Conservation (phyloP, 2,797 vertebrate genomes). For the Odontamblyopus rebecca region DNA sequence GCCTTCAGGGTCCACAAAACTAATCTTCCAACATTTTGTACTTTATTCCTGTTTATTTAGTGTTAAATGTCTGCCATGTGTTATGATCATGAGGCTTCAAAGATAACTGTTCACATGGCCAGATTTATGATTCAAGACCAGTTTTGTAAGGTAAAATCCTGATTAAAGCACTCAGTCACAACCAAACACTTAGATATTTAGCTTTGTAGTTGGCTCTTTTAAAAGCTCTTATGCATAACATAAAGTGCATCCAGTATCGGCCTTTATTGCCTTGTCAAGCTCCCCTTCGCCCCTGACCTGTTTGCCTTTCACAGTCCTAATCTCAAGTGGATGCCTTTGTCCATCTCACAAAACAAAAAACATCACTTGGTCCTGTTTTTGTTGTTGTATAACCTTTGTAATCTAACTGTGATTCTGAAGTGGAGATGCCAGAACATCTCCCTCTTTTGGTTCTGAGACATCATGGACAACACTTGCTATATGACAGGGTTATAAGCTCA, state of each 20-base stretch:
- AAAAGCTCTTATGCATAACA: not conserved
- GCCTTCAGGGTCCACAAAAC: slow-evolving; percentile 46
- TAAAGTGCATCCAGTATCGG: slow-evolving; percentile 28
- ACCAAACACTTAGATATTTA: slow-evolving; percentile 7
- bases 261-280: slow-evolving; percentile 46
- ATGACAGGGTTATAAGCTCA: slow-evolving; percentile 59
- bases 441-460: slow-evolving; percentile 41
- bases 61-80: slow-evolving; percentile 12
- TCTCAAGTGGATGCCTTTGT: slow-evolving; percentile 56
- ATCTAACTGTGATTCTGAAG: slow-evolving; percentile 54
- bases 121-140: not conserved
- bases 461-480: slow-evolving; percentile 29
- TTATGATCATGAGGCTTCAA: slow-evolving; percentile 13
- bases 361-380: slow-evolving; percentile 40
- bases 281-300: slow-evolving; percentile 17
- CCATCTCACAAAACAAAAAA: slow-evolving; percentile 25
- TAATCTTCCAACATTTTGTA: slow-evolving; percentile 34
- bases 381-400: slow-evolving; percentile 51
- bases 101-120: not conserved
- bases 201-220: not conserved
- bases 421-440: slow-evolving; percentile 56
- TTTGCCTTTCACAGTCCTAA: slow-evolving; percentile 54
- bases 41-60: slow-evolving; percentile 9
- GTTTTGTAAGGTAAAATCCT: slow-evolving; percentile 5
- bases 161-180: slow-evolving; percentile 8